Evolutionary conservation across 37 sponge, comb jelly and placozoan genomes (phyloP), one percentile per base, ranked within the genome.

Genomic region (Lycopodina hypogea): DNA sequence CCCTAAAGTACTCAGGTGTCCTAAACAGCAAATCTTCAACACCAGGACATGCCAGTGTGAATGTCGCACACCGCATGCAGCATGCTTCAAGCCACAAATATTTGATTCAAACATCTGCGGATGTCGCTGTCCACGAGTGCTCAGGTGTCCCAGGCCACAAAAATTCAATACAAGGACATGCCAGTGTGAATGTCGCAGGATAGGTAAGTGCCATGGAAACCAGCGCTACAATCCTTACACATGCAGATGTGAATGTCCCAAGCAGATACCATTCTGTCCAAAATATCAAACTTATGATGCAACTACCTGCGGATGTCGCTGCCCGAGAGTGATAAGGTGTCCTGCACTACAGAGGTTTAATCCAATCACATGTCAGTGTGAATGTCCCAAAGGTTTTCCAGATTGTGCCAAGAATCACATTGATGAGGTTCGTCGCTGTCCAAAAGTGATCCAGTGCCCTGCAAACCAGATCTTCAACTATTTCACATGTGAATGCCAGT

Each of bases 231-330:
- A 75, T 75, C 37, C 8, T 2, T 11, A 32, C 11, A 40, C 28
- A 21, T 68, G 69, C 40, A 30, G 41, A 11, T 68, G 69, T 21
- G 21, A 37, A 14, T 68, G 69, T 36, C 11, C 40, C 64, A 62
- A 62, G 18, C 32, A 3, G 18, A 69, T n/a, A 59, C 24, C 2
- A 18, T 24, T 42, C 6, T 50, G 39, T 26, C 0, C 65, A 38
- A 29, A 41, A 15, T 22, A 21, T 37, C 36, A 29, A 42, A 23
- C 42, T 22, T 78, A 71, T 71, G 63, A 85, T 62, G 0, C 40
- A 17, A 52, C 48, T 18, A 72, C 55, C 39, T 85, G 86, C 61
- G 0, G 39, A 6, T 84, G 84, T 69, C 34, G 30, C 14, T 84
- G 86, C 57, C 48, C 48, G 9, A 45, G 9, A 12, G 48, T 4